A percentile compares a stretch with the other conserved stretches of the same genome.
Conservation (phyloP, 2,113 vertebrate genomes). For the Microtus montanus region DNA sequence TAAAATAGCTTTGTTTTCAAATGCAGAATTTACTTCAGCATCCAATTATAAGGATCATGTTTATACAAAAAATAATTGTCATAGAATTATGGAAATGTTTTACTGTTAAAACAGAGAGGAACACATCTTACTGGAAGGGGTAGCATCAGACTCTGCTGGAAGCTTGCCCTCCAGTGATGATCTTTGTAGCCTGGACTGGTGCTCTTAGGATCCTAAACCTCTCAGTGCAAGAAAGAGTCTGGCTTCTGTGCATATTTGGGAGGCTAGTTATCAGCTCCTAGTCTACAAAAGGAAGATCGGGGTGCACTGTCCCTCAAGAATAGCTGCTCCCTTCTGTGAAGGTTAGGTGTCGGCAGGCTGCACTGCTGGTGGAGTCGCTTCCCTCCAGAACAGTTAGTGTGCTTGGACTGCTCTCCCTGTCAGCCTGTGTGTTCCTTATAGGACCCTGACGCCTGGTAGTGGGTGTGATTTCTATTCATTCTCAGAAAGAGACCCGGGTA, state of each 20-base stretch:
- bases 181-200: background rate
- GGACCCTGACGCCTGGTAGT: background rate
- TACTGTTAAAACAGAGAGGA: background rate
- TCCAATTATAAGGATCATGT: background rate
- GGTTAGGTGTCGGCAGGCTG: background rate
- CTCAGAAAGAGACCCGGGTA: background rate
- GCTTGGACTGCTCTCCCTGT: background rate
- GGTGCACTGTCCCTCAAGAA: background rate
- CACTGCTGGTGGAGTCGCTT: background rate
- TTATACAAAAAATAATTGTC: constrained; percentile 10
- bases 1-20: constrained; percentile 2
- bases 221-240: background rate
- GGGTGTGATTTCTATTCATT: constrained; percentile 8
- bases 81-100: constrained; percentile 3
- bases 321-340: background rate
- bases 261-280: background rate
- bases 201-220: background rate
- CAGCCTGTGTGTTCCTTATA: background rate
- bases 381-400: background rate
- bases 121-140: background rate
- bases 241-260: background rate
- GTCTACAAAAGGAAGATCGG: background rate
- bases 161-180: background rate
- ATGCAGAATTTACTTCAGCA: constrained; percentile 12
- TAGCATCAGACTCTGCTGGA: background rate